Evolutionary conservation across 1,140 invertebrate genomes (phyloP).

Genomic region (Drosophila sechellia): DNA sequence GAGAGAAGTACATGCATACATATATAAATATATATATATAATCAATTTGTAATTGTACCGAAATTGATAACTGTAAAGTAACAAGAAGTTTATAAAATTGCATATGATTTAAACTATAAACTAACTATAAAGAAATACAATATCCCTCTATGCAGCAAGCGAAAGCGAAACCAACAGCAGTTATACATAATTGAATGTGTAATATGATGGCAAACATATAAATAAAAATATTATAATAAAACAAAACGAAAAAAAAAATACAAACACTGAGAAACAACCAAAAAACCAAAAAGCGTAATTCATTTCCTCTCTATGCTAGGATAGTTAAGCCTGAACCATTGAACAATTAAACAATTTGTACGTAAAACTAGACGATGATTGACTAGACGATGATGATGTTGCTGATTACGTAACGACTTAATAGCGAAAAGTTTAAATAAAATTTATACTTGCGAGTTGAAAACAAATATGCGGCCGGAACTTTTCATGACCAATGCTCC

Average conservation of each 20-base stretch:
- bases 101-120: slow-evolving; percentile 74
- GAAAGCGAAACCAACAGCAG: slow-evolving; percentile 51
- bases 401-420: slow-evolving; percentile 24
- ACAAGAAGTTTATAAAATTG: slow-evolving; percentile 70
- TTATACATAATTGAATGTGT: slow-evolving; percentile 63
- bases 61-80: slow-evolving; percentile 79
- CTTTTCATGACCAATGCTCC: slow-evolving; percentile 13
- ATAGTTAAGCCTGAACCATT: slow-evolving; percentile 41
- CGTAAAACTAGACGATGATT: slow-evolving; percentile 8
- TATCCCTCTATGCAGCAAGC: slow-evolving; percentile 64
- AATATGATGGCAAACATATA: slow-evolving; percentile 66
- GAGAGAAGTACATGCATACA: slow-evolving; percentile 42
- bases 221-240: slow-evolving; percentile 60
- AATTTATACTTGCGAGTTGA: slow-evolving; percentile 62
- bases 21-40: slow-evolving; percentile 51
- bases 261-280: slow-evolving; percentile 63
- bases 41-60: slow-evolving; percentile 70
- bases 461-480: slow-evolving; percentile 16
- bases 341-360: slow-evolving; percentile 40
- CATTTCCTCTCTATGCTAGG: slow-evolving; percentile 33
- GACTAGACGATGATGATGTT: neutral
- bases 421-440: slow-evolving; percentile 30
- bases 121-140: slow-evolving; percentile 73
- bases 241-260: slow-evolving; percentile 47
- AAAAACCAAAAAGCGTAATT: slow-evolving; percentile 43